Evolutionary conservation across 2,113 vertebrate species (phyloP).

Genomic region (Cariama cristata): DNA sequence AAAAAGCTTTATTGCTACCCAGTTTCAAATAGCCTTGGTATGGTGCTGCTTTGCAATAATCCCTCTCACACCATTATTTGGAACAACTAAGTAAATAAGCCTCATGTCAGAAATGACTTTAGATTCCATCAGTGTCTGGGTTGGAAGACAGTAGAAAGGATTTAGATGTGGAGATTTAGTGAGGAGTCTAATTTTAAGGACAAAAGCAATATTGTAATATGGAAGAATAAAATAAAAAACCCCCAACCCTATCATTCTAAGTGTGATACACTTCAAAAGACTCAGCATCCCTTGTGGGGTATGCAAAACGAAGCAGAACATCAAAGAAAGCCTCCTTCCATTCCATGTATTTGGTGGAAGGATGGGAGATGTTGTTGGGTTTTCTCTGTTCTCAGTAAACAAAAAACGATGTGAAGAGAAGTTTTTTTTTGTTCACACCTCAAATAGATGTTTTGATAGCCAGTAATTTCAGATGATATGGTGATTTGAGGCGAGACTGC

Average conservation of each 20-base stretch:
- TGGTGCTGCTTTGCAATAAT: constrained; percentile 18
- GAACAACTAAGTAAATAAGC: constrained; percentile 28
- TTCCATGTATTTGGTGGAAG: background rate
- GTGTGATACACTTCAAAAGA: background rate
- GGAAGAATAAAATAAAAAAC: background rate
- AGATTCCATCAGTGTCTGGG: constrained; percentile 15
- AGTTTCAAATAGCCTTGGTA: constrained; percentile 8
- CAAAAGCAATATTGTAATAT: background rate
- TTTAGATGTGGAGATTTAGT: background rate
- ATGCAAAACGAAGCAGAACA: background rate
- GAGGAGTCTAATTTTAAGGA: background rate
- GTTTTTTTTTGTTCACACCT: background rate
- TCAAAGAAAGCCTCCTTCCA: background rate
- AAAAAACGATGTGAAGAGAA: background rate
- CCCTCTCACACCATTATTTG: constrained; percentile 25
- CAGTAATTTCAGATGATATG: background rate
- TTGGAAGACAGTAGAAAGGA: background rate
- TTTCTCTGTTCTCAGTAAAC: background rate
- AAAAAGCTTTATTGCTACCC: constrained; percentile 15
- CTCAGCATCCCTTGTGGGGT: background rate
- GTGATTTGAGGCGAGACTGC: background rate
- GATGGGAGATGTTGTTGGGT: background rate
- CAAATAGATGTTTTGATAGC: background rate
- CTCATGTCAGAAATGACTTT: background rate
- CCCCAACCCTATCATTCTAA: fast-evolving